Percentiles rank a stretch among this genome's conserved stretches.
Evolutionary conservation across 2,797 vertebrate species (phyloP).

Genomic region (Poeciliopsis paucimaculata): DNA sequence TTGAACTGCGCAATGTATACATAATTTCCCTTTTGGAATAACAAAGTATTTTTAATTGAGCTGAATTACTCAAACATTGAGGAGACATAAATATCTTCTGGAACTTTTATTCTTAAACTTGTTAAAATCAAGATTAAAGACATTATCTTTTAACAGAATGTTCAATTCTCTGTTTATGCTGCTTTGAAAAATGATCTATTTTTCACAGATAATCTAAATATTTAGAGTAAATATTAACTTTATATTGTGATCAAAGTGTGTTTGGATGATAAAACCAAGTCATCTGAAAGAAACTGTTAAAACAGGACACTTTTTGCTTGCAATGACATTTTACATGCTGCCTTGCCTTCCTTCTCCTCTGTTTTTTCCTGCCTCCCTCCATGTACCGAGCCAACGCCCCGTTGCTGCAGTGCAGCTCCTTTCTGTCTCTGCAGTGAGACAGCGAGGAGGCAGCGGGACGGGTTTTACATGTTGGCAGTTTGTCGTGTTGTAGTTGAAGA

Average conservation of each 20-base stretch:
- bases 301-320: background rate
- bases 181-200: background rate
- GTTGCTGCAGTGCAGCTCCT: conserved; percentile 80
- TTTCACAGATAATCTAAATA: conserved; percentile 1
- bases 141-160: background rate
- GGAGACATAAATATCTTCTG: background rate
- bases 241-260: conserved; percentile 3
- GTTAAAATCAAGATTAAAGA: background rate
- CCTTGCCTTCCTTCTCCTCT: conserved; percentile 21
- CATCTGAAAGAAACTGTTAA: background rate
- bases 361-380: conserved; percentile 35
- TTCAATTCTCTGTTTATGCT: background rate
- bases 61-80: background rate
- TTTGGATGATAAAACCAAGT: background rate
- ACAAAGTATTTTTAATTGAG: background rate
- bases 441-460: conserved; percentile 30
- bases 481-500: background rate
- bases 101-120: background rate
- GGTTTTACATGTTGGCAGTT: conserved; percentile 4
- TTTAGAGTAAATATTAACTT: background rate
- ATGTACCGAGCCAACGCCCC: conserved; percentile 74
- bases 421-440: conserved; percentile 64
- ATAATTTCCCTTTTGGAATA: background rate
- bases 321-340: conserved; percentile 10
- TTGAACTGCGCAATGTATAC: background rate